Evolutionary conservation across 2,113 vertebrate genomes (phyloP).

Genomic region (Cricetomys ansorgei): DNA sequence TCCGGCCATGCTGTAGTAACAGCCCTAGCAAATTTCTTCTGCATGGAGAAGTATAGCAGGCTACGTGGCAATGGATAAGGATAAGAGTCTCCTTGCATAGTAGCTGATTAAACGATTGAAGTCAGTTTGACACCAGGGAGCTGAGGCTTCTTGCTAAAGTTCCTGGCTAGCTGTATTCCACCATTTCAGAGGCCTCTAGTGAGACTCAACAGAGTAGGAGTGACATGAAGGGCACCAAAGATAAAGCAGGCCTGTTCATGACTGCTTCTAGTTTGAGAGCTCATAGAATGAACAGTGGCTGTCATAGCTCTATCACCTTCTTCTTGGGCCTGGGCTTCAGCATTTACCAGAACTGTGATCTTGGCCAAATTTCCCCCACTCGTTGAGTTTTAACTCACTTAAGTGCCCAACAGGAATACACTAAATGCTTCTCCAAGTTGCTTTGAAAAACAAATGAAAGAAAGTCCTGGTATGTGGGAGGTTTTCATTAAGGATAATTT

Average conservation of each 20-base stretch:
- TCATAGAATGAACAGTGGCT: neutral
- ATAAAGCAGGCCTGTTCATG: neutral
- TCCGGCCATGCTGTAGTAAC: neutral
- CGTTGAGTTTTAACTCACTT: conserved; percentile 13
- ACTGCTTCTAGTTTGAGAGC: neutral
- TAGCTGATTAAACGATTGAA: neutral
- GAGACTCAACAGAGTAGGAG: neutral
- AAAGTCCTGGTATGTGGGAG: neutral
- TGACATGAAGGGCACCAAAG: neutral
- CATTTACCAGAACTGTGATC: neutral
- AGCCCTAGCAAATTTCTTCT: neutral
- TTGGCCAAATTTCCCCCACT: conserved; percentile 3
- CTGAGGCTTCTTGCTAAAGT: neutral
- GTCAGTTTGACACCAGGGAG: neutral
- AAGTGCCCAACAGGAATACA: neutral
- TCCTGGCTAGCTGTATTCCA: neutral
- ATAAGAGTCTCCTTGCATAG: neutral
- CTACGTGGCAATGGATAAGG: neutral
- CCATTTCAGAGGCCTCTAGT: neutral
- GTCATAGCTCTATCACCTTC: neutral
- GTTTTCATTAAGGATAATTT: conserved; percentile 19
- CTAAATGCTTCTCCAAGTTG: neutral
- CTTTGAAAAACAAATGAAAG: conserved; percentile 13
- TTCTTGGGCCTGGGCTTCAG: neutral
- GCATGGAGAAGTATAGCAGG: neutral